These are phyloP conservation scores for Ladona fulva DNA, from an alignment of 1,140 invertebrate genomes.

Conservation along the genomic window DNA sequence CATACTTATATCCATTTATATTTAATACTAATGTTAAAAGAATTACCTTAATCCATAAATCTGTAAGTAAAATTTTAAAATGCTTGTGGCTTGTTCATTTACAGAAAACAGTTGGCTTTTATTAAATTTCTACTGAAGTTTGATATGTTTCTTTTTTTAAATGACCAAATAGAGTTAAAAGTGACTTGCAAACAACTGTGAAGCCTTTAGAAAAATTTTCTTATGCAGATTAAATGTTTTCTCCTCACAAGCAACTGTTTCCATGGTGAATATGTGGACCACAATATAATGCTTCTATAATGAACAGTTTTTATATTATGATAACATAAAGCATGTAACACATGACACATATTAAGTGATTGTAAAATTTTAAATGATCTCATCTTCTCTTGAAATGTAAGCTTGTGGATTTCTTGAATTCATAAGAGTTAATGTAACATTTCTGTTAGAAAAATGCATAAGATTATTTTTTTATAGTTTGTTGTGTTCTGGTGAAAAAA, in stretches of 20 bases:
- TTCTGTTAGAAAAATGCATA: neutral
- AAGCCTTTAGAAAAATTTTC: constrained; percentile 3
- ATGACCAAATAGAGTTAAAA: neutral
- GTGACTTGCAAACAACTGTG: neutral
- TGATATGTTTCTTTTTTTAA: neutral
- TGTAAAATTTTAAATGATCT: neutral
- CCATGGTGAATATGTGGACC: neutral
- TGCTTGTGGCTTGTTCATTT: too few relatives aligned
- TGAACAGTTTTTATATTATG: neutral
- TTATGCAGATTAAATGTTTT: neutral
- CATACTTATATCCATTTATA: too few relatives aligned
- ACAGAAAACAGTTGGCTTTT: neutral
- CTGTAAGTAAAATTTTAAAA: too few relatives aligned
- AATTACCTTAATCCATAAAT: too few relatives aligned
- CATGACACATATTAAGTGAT: neutral
- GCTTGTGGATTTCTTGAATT: constrained; percentile 6
- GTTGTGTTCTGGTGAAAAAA: neutral
- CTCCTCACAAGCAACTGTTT: neutral
- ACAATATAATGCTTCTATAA: neutral
- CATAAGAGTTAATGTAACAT: neutral
- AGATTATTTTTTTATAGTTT: neutral
- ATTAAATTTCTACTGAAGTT: constrained; percentile 8
- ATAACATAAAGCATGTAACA: neutral
- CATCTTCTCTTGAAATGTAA: neutral
- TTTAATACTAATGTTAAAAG: too few relatives aligned